phyloP scores from a whole-genome alignment of 2,888 invertebrate genomes.

The Xanthorhoe spadicearia region DNA sequence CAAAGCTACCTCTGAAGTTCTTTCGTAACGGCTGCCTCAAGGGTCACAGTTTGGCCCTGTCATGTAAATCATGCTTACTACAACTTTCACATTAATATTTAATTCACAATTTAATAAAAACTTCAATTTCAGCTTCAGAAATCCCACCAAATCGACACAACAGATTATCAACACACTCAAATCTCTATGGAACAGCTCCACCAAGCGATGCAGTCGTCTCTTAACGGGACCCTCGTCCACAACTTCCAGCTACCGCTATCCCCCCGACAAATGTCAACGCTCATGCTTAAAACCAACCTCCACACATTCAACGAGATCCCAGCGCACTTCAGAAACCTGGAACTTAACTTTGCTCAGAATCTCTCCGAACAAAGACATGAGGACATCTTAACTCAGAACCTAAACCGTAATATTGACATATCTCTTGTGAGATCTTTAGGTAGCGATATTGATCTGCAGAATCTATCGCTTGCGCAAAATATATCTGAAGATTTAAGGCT shows the following conservation, averaged over 20 bases:
- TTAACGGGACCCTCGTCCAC: constrained; percentile 64
- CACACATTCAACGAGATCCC: constrained; percentile 70
- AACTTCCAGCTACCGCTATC: constrained; percentile 75
- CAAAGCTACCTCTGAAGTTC: too few relatives aligned
- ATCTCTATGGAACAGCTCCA: constrained; percentile 79
- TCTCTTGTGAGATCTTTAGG: constrained; percentile 46
- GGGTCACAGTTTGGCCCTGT: too few relatives aligned
- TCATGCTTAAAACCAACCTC: constrained; percentile 74
- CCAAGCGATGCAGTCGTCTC: constrained; percentile 72
- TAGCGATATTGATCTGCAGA: constrained; percentile 53
- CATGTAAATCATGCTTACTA: too few relatives aligned
- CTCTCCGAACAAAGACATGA: constrained; percentile 47
- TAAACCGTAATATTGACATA: constrained; percentile 61
- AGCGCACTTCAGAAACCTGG: constrained; percentile 63
- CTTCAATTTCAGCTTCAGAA: constrained; percentile 68
- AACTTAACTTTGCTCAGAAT: constrained; percentile 64
- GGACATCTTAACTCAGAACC: constrained; percentile 56
- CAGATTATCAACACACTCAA: constrained; percentile 70
- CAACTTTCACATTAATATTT: too few relatives aligned
- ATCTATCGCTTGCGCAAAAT: constrained; percentile 59
- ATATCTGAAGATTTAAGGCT: constrained; percentile 62
- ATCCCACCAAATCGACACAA: constrained; percentile 66
- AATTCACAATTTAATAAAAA: background rate
- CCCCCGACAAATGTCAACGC: constrained; percentile 74
- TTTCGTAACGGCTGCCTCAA: too few relatives aligned